phyloP scores from a whole-genome alignment of 2,888 invertebrate species.

The Crossocerus cetratus region DNA sequence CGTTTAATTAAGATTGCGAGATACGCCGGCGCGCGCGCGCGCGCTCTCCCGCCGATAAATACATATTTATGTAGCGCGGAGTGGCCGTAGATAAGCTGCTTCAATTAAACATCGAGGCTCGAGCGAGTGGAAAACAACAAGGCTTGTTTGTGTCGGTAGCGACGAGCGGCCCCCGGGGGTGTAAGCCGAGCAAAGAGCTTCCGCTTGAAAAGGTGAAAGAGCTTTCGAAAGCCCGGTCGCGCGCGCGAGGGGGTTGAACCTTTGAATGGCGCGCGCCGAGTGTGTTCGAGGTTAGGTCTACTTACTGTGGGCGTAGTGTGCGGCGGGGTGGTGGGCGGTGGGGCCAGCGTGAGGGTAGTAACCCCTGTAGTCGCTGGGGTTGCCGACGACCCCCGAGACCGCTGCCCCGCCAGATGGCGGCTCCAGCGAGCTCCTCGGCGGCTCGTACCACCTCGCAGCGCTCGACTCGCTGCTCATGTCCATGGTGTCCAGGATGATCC shows the following conservation, averaged over 20 bases:
- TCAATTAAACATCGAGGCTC: no score
- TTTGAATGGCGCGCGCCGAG: not conserved
- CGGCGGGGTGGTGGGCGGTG: constrained; percentile 74
- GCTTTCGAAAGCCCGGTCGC: not conserved
- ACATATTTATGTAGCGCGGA: not conserved
- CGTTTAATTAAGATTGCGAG: not conserved
- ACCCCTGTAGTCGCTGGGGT: constrained; percentile 73
- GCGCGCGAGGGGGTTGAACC: not conserved
- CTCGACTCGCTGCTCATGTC: constrained; percentile 77
- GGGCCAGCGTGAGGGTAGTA: constrained; percentile 75
- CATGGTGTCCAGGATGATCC: constrained; percentile 72
- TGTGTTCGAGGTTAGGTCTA: constrained; percentile 31
- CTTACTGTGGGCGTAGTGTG: constrained; percentile 76
- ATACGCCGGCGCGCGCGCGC: not conserved
- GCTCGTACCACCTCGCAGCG: constrained; percentile 76
- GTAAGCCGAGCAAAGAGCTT: no score
- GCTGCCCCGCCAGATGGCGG: constrained; percentile 68
- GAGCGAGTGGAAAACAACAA: no score
- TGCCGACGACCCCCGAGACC: constrained; percentile 68
- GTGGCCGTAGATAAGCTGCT: no score
- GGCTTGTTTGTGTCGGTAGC: no score
- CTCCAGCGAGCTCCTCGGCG: constrained; percentile 72
- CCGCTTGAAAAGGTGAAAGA: no score
- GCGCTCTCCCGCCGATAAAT: not conserved
- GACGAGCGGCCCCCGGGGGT: no score